Percentiles rank a stretch among this genome's conserved stretches.
Conservation (phyloP, 2,113 vertebrate genomes). For the Chloroceryle aenea region DNA sequence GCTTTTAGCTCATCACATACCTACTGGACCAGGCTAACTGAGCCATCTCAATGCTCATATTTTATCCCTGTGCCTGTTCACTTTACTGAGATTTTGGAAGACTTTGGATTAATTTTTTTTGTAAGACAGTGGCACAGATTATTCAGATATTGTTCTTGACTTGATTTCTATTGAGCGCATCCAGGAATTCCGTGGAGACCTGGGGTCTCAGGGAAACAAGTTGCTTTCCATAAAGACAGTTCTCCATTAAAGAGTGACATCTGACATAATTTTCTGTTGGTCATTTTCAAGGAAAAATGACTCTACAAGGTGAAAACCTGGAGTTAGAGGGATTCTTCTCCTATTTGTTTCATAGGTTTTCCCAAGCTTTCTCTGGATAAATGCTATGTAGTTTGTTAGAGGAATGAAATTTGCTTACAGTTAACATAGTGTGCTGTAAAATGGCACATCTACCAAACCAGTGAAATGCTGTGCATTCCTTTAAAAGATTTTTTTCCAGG, state of each 20-base stretch:
- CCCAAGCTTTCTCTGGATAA: not conserved
- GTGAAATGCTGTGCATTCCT: not conserved
- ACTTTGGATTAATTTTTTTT: not conserved
- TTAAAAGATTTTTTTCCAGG: not conserved
- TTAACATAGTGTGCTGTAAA: not conserved
- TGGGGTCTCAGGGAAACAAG: not conserved
- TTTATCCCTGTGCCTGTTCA: not conserved
- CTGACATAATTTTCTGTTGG: not conserved
- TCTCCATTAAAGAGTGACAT: not conserved
- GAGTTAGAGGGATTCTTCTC: not conserved
- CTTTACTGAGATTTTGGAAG: not conserved
- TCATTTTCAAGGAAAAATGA: not conserved
- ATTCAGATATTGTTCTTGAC: not conserved
- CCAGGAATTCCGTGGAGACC: not conserved
- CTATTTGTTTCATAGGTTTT: not conserved
- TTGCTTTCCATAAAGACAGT: not conserved
- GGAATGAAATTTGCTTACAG: not conserved
- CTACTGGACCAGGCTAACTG: not conserved
- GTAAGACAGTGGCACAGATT: not conserved
- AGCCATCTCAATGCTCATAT: not conserved
- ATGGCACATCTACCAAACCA: not conserved
- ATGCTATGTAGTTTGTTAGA: not conserved
- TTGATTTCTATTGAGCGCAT: not conserved
- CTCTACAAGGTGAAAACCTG: not conserved
- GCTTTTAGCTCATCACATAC: not conserved